phyloP scores from a whole-genome alignment of 1,140 invertebrate genomes.

The Ylistrum balloti region DNA sequence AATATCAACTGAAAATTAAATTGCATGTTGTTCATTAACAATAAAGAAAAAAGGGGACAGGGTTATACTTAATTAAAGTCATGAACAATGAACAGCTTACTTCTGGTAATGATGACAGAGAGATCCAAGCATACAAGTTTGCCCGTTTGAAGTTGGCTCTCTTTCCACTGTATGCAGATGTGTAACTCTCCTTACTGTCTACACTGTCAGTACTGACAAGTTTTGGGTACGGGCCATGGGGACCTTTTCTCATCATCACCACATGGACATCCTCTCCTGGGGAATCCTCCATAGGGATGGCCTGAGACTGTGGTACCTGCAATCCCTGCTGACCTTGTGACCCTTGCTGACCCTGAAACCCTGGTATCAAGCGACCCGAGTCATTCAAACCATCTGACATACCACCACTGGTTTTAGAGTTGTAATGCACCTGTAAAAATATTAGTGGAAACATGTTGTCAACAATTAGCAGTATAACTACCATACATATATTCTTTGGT shows the following conservation, averaged over 20 bases:
- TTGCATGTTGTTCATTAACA: too few relatives aligned
- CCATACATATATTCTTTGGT: background rate
- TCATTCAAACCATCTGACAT: slow-evolving; percentile 49
- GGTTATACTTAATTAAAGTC: too few relatives aligned
- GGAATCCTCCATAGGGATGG: slow-evolving; percentile 41
- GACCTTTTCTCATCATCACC: slow-evolving; percentile 44
- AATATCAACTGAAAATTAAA: too few relatives aligned
- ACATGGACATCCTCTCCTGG: slow-evolving; percentile 44
- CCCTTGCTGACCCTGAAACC: slow-evolving; percentile 41
- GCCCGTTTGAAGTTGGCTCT: slow-evolving; percentile 90
- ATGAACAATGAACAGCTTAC: slow-evolving; percentile 78
- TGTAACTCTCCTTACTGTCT: slow-evolving; percentile 45
- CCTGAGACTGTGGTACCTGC: background rate
- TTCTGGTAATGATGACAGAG: slow-evolving; percentile 96
- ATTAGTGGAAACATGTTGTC: too few relatives aligned
- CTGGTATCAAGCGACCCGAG: slow-evolving; percentile 33
- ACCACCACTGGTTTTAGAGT: slow-evolving; percentile 73
- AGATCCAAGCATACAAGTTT: slow-evolving; percentile 97
- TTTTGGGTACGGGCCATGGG: slow-evolving; percentile 14
- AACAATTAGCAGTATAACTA: too few relatives aligned
- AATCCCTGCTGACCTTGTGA: slow-evolving; percentile 35
- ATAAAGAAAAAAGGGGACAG: too few relatives aligned
- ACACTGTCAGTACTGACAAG: slow-evolving; percentile 6
- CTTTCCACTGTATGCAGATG: background rate
- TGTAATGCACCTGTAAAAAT: slow-evolving; percentile 80